A percentile compares a stretch with the other conserved stretches of the same genome.
Conservation (phyloP, 2,113 vertebrate species). For the Arvicanthis niloticus region DNA sequence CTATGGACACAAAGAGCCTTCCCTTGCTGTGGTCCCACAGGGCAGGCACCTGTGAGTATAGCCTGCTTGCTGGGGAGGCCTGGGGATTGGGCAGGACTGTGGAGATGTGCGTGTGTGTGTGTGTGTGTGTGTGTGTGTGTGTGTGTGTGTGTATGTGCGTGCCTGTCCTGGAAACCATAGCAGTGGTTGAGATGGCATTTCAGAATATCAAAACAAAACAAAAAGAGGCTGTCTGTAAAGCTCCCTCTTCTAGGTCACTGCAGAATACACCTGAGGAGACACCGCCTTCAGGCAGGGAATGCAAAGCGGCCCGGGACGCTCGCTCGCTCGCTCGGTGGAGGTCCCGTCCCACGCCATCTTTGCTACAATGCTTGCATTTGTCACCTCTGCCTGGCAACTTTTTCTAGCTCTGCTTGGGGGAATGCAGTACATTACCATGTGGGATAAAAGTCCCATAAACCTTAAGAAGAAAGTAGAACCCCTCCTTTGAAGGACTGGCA, state of each 20-base stretch:
- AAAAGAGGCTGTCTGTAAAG: background rate
- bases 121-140: rapidly evolving
- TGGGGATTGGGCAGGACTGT: rapidly evolving
- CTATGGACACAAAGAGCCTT: background rate
- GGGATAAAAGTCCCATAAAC: background rate
- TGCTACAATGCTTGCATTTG: background rate
- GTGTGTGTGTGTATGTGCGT: too few species aligned
- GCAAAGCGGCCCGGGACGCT: background rate
- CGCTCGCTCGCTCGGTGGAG: too few species aligned
- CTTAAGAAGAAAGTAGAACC: background rate
- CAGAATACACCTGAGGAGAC: background rate
- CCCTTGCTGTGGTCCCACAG: background rate
- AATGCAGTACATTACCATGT: background rate
- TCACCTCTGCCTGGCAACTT: background rate
- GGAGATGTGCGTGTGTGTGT: background rate
- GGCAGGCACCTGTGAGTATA: rapidly evolving
- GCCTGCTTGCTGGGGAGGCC: rapidly evolving
- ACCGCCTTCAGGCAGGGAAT: background rate
- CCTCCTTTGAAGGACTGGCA: background rate
- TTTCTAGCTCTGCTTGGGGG: background rate
- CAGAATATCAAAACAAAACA: background rate
- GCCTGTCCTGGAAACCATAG: background rate
- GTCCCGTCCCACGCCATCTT: rapidly evolving
- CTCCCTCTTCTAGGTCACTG: background rate
- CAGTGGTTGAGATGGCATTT: background rate